phyloP scores from a whole-genome alignment of 2,888 invertebrate species.

The Chironomus riparius region DNA sequence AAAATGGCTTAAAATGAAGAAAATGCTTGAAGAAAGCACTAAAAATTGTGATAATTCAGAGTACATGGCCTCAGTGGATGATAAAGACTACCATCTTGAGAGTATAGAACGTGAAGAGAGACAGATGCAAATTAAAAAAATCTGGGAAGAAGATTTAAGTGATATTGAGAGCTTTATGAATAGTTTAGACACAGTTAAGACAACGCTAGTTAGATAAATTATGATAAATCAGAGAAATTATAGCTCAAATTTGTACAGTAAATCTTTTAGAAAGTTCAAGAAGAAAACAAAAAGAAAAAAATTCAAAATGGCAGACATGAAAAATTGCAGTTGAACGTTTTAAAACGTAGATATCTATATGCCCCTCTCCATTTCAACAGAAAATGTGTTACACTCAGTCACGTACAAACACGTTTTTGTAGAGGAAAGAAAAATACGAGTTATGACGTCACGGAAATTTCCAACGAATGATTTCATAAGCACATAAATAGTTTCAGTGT shows the following conservation, averaged over 20 bases:
- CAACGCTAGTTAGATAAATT: conserved; percentile 9
- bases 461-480: background rate
- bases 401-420: background rate
- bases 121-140: background rate
- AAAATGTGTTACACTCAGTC: background rate
- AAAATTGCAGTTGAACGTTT: background rate
- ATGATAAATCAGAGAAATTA: background rate
- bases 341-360: background rate
- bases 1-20: conserved; percentile 5
- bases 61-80: background rate
- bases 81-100: background rate
- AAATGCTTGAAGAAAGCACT: background rate
- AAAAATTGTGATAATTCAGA: background rate
- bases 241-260: background rate
- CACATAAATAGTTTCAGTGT: no score
- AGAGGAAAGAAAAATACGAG: background rate
- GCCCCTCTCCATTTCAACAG: background rate
- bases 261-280: background rate
- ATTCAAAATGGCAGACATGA: background rate
- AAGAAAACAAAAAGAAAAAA: background rate
- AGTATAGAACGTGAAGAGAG: background rate
- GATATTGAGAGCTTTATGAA: conserved; percentile 14
- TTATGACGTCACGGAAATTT: background rate
- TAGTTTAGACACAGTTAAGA: conserved; percentile 2
- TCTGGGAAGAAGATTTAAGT: conserved; percentile 10